phyloP scores from a whole-genome alignment of 2,113 vertebrate species.

The Ceyx cyanopectus region DNA sequence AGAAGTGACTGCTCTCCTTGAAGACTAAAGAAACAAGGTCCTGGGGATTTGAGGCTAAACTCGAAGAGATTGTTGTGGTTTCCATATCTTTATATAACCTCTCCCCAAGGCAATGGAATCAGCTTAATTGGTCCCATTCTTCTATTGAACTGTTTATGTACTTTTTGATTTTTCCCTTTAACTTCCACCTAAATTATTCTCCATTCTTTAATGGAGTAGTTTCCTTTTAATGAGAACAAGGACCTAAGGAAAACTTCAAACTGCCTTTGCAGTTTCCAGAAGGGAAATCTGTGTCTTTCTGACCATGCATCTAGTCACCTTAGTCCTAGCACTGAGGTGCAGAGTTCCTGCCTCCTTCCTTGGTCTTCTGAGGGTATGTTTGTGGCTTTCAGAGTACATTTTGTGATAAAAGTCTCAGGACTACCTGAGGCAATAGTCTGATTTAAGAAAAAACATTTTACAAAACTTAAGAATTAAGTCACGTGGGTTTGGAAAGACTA shows the following conservation, averaged over 20 bases:
- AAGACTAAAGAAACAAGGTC: background rate
- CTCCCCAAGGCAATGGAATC: slow-evolving; percentile 18
- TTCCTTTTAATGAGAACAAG: slow-evolving; percentile 11
- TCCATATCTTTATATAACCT: slow-evolving; percentile 50
- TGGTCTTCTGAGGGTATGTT: background rate
- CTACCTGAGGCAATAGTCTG: background rate
- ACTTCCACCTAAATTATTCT: background rate
- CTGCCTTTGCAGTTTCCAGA: background rate
- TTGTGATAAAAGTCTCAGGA: background rate
- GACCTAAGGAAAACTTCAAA: background rate
- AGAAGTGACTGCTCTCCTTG: slow-evolving; percentile 21
- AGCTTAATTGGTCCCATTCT: slow-evolving; percentile 25
- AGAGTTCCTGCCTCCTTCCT: background rate
- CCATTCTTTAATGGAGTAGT: background rate
- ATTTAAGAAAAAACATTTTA: background rate
- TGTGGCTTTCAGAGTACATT: background rate
- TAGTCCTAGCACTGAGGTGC: background rate
- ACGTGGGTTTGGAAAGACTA: background rate
- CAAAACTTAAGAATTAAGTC: background rate
- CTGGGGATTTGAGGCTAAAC: slow-evolving; percentile 21
- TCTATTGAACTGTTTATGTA: slow-evolving; percentile 4
- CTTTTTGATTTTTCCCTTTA: slow-evolving; percentile 30
- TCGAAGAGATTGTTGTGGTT: slow-evolving; percentile 44
- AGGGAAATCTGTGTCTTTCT: background rate
- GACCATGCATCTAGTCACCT: background rate